A percentile compares a stretch with the other conserved stretches of the same genome.
These are phyloP conservation scores for Asarcornis scutulata DNA, from an alignment of 2,113 vertebrate genomes.

Conservation along the genomic window DNA sequence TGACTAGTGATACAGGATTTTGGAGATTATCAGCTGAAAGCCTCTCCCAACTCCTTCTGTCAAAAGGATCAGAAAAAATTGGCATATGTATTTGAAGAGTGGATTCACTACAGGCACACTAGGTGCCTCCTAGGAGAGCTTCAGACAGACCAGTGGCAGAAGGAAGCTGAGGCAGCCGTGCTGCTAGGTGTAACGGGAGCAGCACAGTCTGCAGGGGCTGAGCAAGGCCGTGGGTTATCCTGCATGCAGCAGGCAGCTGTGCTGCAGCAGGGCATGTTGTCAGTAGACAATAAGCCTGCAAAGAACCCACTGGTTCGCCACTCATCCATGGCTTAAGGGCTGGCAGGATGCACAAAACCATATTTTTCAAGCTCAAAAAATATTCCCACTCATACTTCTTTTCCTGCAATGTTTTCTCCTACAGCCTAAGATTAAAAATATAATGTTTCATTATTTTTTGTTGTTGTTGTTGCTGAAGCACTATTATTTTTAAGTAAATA, in stretches of 20 bases:
- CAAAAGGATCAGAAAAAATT: neutral
- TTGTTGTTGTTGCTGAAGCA: neutral
- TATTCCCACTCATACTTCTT: neutral
- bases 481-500: neutral
- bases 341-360: neutral
- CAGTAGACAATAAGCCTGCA: neutral
- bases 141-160: neutral
- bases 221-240: fast-evolving
- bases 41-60: neutral
- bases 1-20: neutral
- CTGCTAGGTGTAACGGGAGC: fast-evolving
- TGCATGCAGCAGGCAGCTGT: no score
- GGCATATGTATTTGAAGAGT: fast-evolving
- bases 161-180: neutral
- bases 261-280: neutral
- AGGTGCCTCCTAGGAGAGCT: neutral
- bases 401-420: neutral
- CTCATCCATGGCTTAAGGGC: neutral
- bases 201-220: fast-evolving
- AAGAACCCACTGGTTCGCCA: fast-evolving
- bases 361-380: neutral
- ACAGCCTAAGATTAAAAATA: neutral
- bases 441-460: neutral
- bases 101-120: neutral
- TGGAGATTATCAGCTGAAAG: neutral